A percentile compares a stretch with the other conserved stretches of the same genome.
These are phyloP conservation scores for Oscheius sp. DNA, from an alignment of 2,888 invertebrate species.

Conservation along the genomic window DNA sequence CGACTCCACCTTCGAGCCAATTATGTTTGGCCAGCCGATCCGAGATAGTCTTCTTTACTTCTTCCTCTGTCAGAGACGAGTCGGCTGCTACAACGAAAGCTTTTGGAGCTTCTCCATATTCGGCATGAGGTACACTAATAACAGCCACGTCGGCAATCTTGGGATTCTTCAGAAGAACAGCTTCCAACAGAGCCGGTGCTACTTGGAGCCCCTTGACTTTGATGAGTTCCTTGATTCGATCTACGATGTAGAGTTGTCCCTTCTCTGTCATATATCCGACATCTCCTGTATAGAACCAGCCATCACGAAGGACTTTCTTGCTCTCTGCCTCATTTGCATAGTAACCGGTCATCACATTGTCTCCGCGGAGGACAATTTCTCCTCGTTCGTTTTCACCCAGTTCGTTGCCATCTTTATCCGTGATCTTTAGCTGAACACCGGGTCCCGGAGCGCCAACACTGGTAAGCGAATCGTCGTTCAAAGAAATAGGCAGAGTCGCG, in stretches of 20 bases:
- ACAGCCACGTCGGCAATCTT: constrained; percentile 83
- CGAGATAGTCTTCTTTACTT: constrained; percentile 10
- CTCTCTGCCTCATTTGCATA: constrained; percentile 7
- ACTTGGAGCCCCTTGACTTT: constrained; percentile 30
- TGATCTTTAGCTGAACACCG: constrained; percentile 6
- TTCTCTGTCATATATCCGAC: constrained; percentile 18
- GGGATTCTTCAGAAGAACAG: constrained; percentile 79
- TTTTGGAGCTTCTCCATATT: constrained; percentile 43
- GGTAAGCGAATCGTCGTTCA: background rate
- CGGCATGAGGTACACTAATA: constrained; percentile 73
- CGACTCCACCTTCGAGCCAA: constrained; percentile 19
- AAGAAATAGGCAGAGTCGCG: background rate
- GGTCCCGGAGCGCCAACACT: background rate
- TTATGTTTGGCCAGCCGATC: constrained; percentile 14
- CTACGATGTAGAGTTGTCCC: constrained; percentile 11
- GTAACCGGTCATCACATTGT: constrained; percentile 18
- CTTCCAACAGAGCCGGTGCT: constrained; percentile 87
- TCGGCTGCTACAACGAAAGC: constrained; percentile 41
- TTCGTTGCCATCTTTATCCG: background rate
- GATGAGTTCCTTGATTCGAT: constrained; percentile 26
- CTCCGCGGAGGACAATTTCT: background rate
- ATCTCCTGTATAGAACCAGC: constrained; percentile 25
- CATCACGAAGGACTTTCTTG: background rate
- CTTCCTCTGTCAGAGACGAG: constrained; percentile 10
- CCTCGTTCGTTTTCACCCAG: constrained; percentile 6